Evolutionary conservation across 2,797 vertebrate genomes (phyloP).

Genomic region (Falco concolor): DNA sequence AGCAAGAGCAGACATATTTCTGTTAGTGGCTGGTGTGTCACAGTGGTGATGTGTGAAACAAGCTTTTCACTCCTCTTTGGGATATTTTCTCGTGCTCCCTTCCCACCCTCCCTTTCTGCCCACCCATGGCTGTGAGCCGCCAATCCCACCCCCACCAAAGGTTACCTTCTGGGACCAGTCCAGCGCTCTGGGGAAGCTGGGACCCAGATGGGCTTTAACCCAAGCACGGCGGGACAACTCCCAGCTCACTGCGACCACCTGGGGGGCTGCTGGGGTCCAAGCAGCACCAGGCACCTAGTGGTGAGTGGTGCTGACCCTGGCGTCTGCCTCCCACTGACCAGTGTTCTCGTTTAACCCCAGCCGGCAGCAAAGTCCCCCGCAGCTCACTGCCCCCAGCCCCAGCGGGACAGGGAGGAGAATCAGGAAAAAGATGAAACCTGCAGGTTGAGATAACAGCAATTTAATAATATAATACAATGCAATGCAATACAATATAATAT

Average conservation of each 20-base stretch:
- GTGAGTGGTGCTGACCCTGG: fast-evolving
- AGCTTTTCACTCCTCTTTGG: background rate
- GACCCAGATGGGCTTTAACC: background rate
- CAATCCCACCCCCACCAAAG: background rate
- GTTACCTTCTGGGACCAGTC: background rate
- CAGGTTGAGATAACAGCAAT: no score
- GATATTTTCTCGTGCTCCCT: background rate
- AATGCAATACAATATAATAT: no score
- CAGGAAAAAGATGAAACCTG: no score
- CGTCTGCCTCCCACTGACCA: background rate
- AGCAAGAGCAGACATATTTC: fast-evolving
- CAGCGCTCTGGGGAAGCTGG: background rate
- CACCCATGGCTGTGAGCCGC: background rate
- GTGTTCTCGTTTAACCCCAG: no score
- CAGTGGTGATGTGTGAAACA: background rate
- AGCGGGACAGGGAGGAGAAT: no score
- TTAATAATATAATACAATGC: no score
- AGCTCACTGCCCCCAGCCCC: no score
- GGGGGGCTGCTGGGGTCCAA: background rate
- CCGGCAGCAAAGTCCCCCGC: no score
- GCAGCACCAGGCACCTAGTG: background rate
- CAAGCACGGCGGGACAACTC: background rate
- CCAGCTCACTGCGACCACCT: fast-evolving
- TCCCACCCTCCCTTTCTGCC: background rate
- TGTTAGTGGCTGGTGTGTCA: background rate